Base-by-base conservation (phyloP, 2,888 invertebrate species). In the Cantharis rufa region DNA sequence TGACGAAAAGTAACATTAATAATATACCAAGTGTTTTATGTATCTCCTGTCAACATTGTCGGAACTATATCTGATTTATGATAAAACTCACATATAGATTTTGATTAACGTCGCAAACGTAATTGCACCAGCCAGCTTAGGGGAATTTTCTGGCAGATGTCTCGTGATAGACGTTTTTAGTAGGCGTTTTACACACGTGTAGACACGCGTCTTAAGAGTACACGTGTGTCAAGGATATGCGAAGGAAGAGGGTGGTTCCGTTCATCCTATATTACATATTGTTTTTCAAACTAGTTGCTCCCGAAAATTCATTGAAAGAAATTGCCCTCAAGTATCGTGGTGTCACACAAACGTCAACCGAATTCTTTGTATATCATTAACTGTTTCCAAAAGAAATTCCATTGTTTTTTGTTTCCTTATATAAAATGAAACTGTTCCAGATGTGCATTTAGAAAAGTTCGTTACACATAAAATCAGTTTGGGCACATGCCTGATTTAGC, bases 151-250 rank as follows among this genome's bases (percentile, higher is more conserved):
- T 78, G 80, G 81, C 81, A 81, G 81, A 81, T 81, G 81, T 80
- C 76, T 78, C 72, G 75, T 71, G 76, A 73, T 75, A 72, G 64
- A 70, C 63, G 69, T 69, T 75, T 72, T 71, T 74, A 78, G 80
- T 80, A 76, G 78, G 78, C 78, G 78, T 77, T 71, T 48, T 77
- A 74, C 75, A 81, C 82, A 82, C 82, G 82, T 82, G 82, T 80
- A 80, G 82, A 81, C 82, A 82, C 82, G 82, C 82, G 82, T 81
- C 81, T 78, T 80, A 72, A 80, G 76, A 71, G 80, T 78, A 82
- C 82, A 81, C 82, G 82, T 82, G 48, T 48, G 82, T 80, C 82
- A 74, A 80, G 73, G 80, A 80, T 80, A 72, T 80, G 68, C 75
- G 72, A 79, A 82, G 82, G 81, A 82, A 82, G 82, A 81, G 82